A percentile compares a stretch with the other conserved stretches of the same genome.
phyloP scores from a whole-genome alignment of 2,888 invertebrate genomes.

The Tetanocera ferruginea region DNA sequence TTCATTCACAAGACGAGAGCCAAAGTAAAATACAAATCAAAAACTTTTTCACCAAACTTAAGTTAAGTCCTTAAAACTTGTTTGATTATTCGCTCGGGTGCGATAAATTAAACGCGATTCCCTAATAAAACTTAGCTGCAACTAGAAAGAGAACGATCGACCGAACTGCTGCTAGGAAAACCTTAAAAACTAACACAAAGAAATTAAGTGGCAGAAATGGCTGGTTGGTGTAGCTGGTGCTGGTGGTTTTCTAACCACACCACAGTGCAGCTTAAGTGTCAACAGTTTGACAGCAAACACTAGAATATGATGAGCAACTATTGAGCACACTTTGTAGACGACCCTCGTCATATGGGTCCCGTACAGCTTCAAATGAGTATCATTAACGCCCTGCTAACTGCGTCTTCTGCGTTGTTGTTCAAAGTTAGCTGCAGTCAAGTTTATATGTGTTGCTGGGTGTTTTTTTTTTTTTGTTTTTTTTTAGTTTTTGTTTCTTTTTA shows the following conservation, averaged over 20 bases:
- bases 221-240: neutral
- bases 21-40: neutral
- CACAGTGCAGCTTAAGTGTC: neutral
- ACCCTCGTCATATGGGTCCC: neutral
- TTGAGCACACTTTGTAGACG: too few relatives aligned
- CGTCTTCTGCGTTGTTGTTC: neutral
- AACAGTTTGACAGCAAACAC: neutral
- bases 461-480: neutral
- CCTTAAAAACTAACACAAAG: neutral
- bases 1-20: neutral
- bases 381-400: constrained; percentile 6
- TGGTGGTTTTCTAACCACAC: neutral
- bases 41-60: neutral
- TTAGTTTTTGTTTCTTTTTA: neutral
- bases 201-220: neutral
- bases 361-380: constrained; percentile 1
- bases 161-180: neutral
- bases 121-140: neutral
- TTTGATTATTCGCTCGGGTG: constrained; percentile 27
- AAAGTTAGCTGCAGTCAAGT: too few relatives aligned
- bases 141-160: neutral
- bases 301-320: too few relatives aligned
- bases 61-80: constrained; percentile 14
- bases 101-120: constrained; percentile 14
- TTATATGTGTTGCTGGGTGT: neutral